A percentile compares a stretch with the other conserved stretches of the same genome.
Conservation (phyloP, 2,888 invertebrate species). For the Lasioglossum figueresi region DNA sequence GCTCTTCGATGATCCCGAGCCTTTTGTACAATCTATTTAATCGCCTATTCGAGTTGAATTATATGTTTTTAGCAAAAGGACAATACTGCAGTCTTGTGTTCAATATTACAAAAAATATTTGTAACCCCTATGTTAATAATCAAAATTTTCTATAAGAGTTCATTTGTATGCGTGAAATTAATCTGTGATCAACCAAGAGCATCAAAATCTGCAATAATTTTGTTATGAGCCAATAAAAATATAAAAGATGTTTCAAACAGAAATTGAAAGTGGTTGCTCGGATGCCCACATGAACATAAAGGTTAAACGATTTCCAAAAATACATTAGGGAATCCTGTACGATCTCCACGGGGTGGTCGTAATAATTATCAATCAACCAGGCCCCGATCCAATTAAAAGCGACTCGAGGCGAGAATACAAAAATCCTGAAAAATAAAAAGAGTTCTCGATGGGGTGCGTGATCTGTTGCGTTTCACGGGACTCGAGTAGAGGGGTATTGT, state of each 20-base stretch:
- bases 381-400: background rate
- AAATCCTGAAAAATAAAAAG: background rate
- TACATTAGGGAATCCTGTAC: background rate
- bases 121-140: too few relatives aligned
- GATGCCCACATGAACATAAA: background rate
- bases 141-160: too few relatives aligned
- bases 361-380: background rate
- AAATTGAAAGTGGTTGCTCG: background rate
- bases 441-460: slow-evolving; percentile 8
- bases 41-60: background rate
- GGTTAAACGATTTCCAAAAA: background rate
- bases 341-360: background rate
- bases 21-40: background rate
- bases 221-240: too few relatives aligned
- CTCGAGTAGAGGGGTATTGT: background rate
- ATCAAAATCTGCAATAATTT: too few relatives aligned
- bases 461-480: background rate
- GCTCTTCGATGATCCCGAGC: background rate
- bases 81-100: too few relatives aligned
- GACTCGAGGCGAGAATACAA: background rate
- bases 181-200: too few relatives aligned
- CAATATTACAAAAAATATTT: too few relatives aligned
- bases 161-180: too few relatives aligned
- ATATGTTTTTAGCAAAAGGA: background rate
- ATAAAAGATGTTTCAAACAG: too few relatives aligned